Evolutionary conservation across 2,797 vertebrate genomes (phyloP), one percentile per base, ranked within the genome.

Genomic region (Hippocampus kuda): DNA sequence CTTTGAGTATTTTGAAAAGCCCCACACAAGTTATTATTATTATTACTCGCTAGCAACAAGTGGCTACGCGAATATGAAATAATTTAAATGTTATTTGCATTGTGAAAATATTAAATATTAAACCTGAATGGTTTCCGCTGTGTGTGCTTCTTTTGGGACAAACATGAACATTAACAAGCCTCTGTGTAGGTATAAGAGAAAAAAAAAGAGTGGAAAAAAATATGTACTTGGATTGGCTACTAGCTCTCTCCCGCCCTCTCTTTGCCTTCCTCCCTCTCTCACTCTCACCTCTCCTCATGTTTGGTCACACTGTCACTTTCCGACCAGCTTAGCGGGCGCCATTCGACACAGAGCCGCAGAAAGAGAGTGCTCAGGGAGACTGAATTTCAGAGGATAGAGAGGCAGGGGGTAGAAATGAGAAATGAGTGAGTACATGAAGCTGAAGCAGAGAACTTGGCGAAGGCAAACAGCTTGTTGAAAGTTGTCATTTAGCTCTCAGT

Each of bases 251-350:
- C 64, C 72, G 42, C 65, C 69, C 27, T 53, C 24, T 51, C 70
- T 30, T 24, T 57, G 22, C n/a, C 16, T 13, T 46, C 10, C 56
- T 27, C 69, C 67, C 54, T 22, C 62, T 48, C 60, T 9, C 71
- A 60, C 67, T 66, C 69, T 68, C 72, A 63, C 44, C 13, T 70
- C 71, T 70, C 66, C 67, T 85, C 70, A 27, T 85, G 80, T 82
- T 81, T 78, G 78, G 74, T 82, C 73, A 75, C 44, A 30, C 74
- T 77, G 66, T 70, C 75, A 65, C 63, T 65, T 72, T 71, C 82
- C 72, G 72, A 79, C 82, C 76, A 72, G 85, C 84, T 80, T 72
- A 83, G 71, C 75, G 2, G 27, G 30, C 60, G 22, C 49, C 82
- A 70, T 78, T 79, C 9, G 51, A 76, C 66, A 70, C 66, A 20